Conservation (phyloP, 2,797 vertebrate species). For the Antennarius maculatus region DNA sequence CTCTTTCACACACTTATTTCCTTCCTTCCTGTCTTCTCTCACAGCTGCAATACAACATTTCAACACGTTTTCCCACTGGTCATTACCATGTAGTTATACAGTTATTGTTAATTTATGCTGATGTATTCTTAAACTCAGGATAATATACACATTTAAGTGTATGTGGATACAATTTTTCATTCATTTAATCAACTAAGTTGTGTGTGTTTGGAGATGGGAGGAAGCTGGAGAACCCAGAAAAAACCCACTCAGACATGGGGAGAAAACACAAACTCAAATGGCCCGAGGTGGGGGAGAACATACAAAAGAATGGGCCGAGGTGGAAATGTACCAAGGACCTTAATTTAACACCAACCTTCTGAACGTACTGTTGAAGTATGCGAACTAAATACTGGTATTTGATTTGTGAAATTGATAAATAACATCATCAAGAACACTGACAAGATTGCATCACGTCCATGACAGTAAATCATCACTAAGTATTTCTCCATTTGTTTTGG, state of each 20-base stretch:
- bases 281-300: no score
- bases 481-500: background rate
- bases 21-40: slow-evolving; percentile 48
- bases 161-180: no score
- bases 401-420: background rate
- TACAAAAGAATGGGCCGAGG: no score
- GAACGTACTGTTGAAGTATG: no score
- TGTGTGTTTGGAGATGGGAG: no score
- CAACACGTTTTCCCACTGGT: background rate
- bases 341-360: no score
- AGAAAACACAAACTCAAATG: no score
- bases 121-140: background rate
- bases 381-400: background rate
- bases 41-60: slow-evolving; percentile 12
- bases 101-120: background rate
- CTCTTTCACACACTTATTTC: slow-evolving; percentile 34
- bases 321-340: no score
- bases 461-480: background rate
- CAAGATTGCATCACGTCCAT: background rate
- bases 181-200: no score
- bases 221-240: no score
- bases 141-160: no score
- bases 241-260: no score
- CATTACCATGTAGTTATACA: background rate
- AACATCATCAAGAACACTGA: background rate